A percentile compares a stretch with the other conserved stretches of the same genome.
phyloP scores from a whole-genome alignment of 2,888 invertebrate genomes.

The Ophonus ardosiacus region DNA sequence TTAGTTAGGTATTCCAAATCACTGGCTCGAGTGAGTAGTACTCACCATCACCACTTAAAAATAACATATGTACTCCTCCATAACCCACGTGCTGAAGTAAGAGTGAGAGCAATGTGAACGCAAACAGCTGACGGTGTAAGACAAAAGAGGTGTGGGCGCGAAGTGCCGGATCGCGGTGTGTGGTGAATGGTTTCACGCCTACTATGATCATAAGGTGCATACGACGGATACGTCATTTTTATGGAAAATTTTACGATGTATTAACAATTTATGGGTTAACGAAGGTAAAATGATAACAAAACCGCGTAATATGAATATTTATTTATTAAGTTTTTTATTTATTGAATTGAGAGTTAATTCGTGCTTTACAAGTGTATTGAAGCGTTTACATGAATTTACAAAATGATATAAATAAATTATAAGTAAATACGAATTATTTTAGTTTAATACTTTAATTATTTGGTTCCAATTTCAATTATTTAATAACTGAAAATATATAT shows the following conservation, averaged over 20 bases:
- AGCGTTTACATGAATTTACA: too few relatives aligned
- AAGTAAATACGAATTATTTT: too few relatives aligned
- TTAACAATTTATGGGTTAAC: neutral
- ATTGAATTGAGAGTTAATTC: too few relatives aligned
- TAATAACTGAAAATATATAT: too few relatives aligned
- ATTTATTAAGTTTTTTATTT: too few relatives aligned
- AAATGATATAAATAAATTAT: too few relatives aligned
- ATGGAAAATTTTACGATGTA: neutral
- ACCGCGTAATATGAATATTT: neutral
- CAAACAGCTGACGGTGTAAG: constrained; percentile 34
- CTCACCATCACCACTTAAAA: constrained; percentile 27
- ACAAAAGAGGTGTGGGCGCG: constrained; percentile 39
- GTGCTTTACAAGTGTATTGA: too few relatives aligned
- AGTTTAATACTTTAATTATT: too few relatives aligned
- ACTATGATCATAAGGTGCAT: constrained; percentile 1
- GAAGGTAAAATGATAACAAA: neutral
- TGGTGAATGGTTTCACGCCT: constrained; percentile 6
- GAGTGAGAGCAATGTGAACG: constrained; percentile 13
- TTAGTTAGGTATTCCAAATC: neutral
- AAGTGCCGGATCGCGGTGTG: constrained; percentile 7
- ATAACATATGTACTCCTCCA: constrained; percentile 5
- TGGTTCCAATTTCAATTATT: too few relatives aligned
- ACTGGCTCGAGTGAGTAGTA: neutral
- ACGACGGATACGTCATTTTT: neutral
- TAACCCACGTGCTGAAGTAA: constrained; percentile 1